Evolutionary conservation across 1,140 invertebrate species (phyloP).

Genomic region (Lerema accius): DNA sequence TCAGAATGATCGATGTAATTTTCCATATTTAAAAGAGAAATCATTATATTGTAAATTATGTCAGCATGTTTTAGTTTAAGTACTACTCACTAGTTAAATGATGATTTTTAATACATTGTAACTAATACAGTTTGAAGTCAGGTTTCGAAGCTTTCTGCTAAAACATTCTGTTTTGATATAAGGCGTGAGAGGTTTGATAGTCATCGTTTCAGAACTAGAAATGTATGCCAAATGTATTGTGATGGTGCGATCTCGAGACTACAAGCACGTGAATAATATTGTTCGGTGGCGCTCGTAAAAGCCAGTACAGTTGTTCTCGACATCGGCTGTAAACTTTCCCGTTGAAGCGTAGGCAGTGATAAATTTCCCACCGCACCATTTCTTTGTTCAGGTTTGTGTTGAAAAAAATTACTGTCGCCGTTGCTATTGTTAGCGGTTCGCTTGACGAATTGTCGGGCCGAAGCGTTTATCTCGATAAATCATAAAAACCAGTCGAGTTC

Average conservation of each 20-base stretch:
- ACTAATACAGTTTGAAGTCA: too few species aligned
- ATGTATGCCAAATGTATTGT: neutral
- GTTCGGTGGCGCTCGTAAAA: constrained; percentile 32
- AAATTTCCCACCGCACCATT: constrained; percentile 52
- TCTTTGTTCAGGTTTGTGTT: constrained; percentile 56
- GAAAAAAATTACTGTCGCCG: constrained; percentile 48
- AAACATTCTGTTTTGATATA: too few species aligned
- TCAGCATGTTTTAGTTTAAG: too few species aligned
- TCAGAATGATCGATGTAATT: too few species aligned
- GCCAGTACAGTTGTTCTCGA: constrained; percentile 52
- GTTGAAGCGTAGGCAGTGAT: constrained; percentile 55
- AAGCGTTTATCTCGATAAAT: constrained; percentile 31
- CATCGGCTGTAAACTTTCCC: constrained; percentile 54
- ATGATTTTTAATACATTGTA: too few species aligned
- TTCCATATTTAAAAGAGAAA: too few species aligned
- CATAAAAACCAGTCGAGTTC: constrained; percentile 30
- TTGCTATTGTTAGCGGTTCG: constrained; percentile 48
- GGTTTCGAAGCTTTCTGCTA: too few species aligned
- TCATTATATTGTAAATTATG: too few species aligned
- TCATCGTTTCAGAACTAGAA: neutral
- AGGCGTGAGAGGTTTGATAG: neutral
- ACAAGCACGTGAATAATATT: constrained; percentile 26
- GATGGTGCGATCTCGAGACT: neutral
- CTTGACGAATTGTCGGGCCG: constrained; percentile 39
- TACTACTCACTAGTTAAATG: too few species aligned